Base-by-base conservation (phyloP, 2,888 invertebrate genomes). In the Plemyria rubiginata region DNA sequence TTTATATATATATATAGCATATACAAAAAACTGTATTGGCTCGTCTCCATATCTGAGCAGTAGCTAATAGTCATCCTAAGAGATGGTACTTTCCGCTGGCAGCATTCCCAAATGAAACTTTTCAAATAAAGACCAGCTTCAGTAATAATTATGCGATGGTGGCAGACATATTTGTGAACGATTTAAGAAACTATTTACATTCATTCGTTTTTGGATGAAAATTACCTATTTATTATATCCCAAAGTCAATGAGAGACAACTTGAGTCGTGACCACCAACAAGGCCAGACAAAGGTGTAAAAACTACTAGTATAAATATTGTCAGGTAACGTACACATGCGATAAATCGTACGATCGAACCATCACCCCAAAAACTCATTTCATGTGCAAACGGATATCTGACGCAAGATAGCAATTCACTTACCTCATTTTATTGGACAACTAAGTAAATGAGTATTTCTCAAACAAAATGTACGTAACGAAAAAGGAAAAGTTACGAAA, bases 61-160 rank as follows among this genome's bases (percentile, higher is more conserved):
- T n/a, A 29, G 52, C 59, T 60, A n/a, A n/a, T n/a, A 41, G 48
- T 48, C 64, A 36, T 29, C 36, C n/a, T 51, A 53, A 64, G 48
- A 11, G 45, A 12, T 36, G 52, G 40, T 32, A 40, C 22, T 54
- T 52, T 40, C 49, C 54, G 55, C 65, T 73, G 73, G 73, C 73
- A 71, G 32, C 49, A 60, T 46, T 67, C 70, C 73, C 71, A 61
- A 68, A 67, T 69, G 61, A 64, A 56, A 68, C 51, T 65, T 53
- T 64, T 67, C 62, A 60, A 59, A 62, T 50, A 48, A 61, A 48
- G 51, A 60, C 55, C 15, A 52, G 32, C 52, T 45, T 58, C 45
- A 16, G 38, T 16, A 49, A 54, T 59, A 41, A 46, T 54, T 51
- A 54, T 40, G 6, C 15, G 16, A 12, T 11, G 13, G 40, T 11